Conservation (phyloP, 2,888 invertebrate species). For the Xylota segnis region DNA sequence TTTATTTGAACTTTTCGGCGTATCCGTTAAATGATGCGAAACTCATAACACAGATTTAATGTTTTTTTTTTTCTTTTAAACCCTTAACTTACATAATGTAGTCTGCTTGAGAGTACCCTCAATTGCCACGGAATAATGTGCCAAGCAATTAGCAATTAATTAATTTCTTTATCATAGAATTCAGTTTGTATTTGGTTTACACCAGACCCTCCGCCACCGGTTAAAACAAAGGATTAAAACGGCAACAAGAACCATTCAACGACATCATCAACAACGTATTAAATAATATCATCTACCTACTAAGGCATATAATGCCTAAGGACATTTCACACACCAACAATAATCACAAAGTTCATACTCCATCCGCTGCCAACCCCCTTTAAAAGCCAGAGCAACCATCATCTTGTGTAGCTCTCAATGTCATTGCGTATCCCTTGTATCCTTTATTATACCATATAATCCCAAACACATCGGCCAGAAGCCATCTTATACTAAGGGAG, state of each 20-base stretch:
- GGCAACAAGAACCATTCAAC: conserved; percentile 54
- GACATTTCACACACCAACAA: conserved; percentile 65
- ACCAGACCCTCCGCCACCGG: not conserved
- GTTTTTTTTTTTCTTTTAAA: conserved; percentile 15
- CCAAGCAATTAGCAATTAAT: conserved; percentile 62
- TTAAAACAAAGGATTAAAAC: conserved; percentile 39
- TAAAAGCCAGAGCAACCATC: conserved; percentile 39
- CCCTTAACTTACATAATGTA: not conserved
- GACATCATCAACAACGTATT: conserved; percentile 63
- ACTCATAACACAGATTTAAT: not conserved
- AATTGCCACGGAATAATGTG: conserved; percentile 37
- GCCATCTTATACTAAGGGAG: conserved; percentile 46
- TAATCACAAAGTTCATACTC: conserved; percentile 59
- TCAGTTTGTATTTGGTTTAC: conserved; percentile 40
- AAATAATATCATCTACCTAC: conserved; percentile 63
- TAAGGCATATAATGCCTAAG: conserved; percentile 61
- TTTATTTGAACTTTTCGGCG: conserved; percentile 16
- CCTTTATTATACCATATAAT: conserved; percentile 64
- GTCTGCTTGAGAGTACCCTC: not conserved
- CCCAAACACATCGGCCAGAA: conserved; percentile 64
- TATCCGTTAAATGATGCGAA: conserved; percentile 10
- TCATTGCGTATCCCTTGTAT: conserved; percentile 62
- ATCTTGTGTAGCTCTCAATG: conserved; percentile 50
- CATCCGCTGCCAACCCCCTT: not conserved
- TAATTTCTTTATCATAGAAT: conserved; percentile 56